Evolutionary conservation across 2,797 vertebrate genomes (phyloP).

Genomic region (Siniperca undulata): DNA sequence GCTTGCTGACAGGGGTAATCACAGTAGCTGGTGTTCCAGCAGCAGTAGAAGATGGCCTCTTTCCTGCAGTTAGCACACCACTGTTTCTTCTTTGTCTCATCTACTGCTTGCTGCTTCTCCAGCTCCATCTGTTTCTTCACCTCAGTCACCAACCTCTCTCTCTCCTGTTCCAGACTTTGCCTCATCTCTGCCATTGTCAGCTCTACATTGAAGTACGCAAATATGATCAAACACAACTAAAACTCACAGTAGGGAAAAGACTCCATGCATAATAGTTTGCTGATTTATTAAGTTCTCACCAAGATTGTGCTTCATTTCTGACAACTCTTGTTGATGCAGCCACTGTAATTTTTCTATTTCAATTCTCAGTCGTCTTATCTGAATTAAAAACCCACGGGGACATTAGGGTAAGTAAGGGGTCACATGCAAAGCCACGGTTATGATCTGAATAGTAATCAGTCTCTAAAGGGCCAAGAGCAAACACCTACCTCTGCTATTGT

Average conservation of each 20-base stretch:
- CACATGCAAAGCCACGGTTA: background rate
- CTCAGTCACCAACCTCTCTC: conserved; percentile 93
- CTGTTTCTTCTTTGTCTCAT: conserved; percentile 97
- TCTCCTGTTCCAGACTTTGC: conserved; percentile 96
- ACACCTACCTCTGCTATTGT: conserved; percentile 93
- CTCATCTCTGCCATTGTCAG: conserved; percentile 98
- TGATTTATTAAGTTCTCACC: conserved; percentile 81
- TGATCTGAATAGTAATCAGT: background rate
- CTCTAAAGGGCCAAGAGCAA: conserved; percentile 2
- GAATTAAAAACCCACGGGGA: conserved; percentile 40
- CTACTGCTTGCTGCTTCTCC: conserved; percentile 94
- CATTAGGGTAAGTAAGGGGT: background rate
- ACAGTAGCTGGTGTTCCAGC: conserved; percentile 98
- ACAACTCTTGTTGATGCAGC: conserved; percentile 97
- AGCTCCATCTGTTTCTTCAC: conserved; percentile 94
- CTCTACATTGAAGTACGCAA: conserved; percentile 80
- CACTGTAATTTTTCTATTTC: conserved; percentile 99
- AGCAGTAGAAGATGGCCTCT: conserved; percentile 97
- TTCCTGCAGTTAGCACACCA: conserved; percentile 97
- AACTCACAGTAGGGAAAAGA: background rate
- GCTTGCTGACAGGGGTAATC: conserved; percentile 97
- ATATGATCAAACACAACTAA: conserved; percentile 3
- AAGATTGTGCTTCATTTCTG: conserved; percentile 99
- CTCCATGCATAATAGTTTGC: background rate
- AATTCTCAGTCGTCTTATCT: conserved; percentile 96